Base-by-base conservation (phyloP, 2,888 invertebrate genomes). In the Laspeyria flexula region DNA sequence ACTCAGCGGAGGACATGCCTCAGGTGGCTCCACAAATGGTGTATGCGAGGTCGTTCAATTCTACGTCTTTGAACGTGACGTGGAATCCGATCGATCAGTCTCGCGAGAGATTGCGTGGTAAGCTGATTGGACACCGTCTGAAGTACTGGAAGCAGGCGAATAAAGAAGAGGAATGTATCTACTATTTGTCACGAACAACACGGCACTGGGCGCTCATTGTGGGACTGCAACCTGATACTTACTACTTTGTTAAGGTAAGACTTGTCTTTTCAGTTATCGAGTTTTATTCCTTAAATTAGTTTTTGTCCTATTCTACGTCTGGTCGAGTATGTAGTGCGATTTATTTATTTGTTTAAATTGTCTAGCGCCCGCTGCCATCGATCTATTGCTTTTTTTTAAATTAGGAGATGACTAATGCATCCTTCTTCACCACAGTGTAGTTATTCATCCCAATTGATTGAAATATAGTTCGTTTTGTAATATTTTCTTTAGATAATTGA, bases 1-100 rank as follows among this genome's bases (percentile, higher is more conserved):
- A 94, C 81, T 97, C 97, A 6, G 98, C 98, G 0, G 98, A 98
- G 83, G 97, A 97, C 77, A 97, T 98, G 97, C 98, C 98, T 0
- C 96, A 96, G 79, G 96, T 96, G 23, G 96, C 98, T 1, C 99
- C 99, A 0, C 96, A 97, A 67, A 93, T 95, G 77, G 96, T 98
- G 0, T 91, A 93, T 34, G 96, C 97, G 0, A 81, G 93, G 12
- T 95, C 97, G 0, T 97, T 93, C 85, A 99, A 99, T 87, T 97
- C 98, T 0, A 99, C 99, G 0, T 95, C 98, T 11, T 93, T 99
- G 53, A 97, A 97, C 76, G 97, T 99, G 0, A 96, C 96, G 10
- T 99, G 99, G 99, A 90, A 93, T 35, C 96, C 98, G 0, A 96
- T 99, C 33, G 96, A 96, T 45, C 95, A 97, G 80, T 96, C 95